A percentile compares a stretch with the other conserved stretches of the same genome.
phyloP scores from a whole-genome alignment of 2,888 invertebrate genomes.

The Rhodophaea formosa region DNA sequence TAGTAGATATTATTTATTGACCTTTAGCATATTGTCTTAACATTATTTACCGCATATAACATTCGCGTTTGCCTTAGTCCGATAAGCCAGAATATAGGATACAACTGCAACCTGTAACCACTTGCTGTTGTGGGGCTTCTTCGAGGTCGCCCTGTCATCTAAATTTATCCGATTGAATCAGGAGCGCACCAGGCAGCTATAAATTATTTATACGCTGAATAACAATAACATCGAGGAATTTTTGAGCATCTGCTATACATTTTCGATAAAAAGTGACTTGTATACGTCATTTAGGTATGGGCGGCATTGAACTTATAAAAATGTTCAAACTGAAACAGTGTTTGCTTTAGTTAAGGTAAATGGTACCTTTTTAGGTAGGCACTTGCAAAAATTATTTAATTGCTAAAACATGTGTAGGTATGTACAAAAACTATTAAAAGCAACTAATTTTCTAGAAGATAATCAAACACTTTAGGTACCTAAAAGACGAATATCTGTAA shows the following conservation, averaged over 20 bases:
- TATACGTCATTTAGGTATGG: no score
- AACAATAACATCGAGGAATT: constrained; percentile 6
- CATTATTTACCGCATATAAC: neutral
- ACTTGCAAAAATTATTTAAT: no score
- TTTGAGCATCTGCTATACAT: neutral
- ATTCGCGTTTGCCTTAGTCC: neutral
- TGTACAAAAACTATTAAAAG: neutral
- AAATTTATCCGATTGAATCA: constrained; percentile 49
- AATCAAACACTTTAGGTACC: no score
- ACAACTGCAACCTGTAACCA: constrained; percentile 45
- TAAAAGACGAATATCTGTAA: no score
- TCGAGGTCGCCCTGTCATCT: constrained; percentile 50
- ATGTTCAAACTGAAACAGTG: no score
- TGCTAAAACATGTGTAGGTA: no score
- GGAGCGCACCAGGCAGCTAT: constrained; percentile 35
- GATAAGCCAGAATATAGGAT: constrained; percentile 37
- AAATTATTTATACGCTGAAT: constrained; percentile 36
- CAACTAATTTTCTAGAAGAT: no score
- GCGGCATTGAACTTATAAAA: no score
- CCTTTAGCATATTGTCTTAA: neutral
- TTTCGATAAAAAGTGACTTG: neutral
- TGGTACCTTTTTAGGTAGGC: no score
- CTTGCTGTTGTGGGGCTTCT: constrained; percentile 55
- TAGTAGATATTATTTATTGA: no score
- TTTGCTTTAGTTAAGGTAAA: no score